Evolutionary conservation across 1,140 invertebrate genomes (phyloP).

Genomic region (Drosophila orosa): DNA sequence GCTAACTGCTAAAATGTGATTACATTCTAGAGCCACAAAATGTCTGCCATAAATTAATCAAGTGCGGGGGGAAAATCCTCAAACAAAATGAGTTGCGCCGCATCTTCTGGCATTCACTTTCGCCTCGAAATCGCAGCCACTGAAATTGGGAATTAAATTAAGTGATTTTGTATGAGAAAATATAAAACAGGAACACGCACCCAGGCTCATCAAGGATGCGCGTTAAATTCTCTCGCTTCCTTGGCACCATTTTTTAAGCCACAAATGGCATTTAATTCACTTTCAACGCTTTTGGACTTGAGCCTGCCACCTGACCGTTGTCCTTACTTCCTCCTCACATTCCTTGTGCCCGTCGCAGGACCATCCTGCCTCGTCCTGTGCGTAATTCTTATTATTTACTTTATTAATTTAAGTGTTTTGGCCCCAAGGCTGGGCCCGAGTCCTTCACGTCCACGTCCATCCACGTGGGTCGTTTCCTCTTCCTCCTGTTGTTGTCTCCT

Average conservation of each 20-base stretch:
- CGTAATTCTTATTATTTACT: slow-evolving; percentile 81
- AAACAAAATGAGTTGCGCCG: slow-evolving; percentile 14
- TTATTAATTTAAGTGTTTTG: slow-evolving; percentile 83
- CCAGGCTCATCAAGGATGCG: slow-evolving; percentile 20
- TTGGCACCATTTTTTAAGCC: slow-evolving; percentile 58
- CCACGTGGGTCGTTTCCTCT: not conserved
- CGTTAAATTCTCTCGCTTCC: slow-evolving; percentile 29
- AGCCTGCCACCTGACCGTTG: slow-evolving; percentile 43
- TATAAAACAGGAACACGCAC: slow-evolving; percentile 6
- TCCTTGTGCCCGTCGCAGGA: not conserved
- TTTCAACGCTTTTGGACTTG: slow-evolving; percentile 57
- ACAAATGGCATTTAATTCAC: slow-evolving; percentile 80
- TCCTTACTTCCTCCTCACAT: slow-evolving; percentile 1
- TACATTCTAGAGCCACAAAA: slow-evolving; percentile 52
- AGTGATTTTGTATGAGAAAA: slow-evolving; percentile 6
- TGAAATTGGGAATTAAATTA: not conserved
- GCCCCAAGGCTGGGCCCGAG: slow-evolving; percentile 43
- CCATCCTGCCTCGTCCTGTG: slow-evolving; percentile 23
- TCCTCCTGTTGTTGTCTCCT: not conserved
- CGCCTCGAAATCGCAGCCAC: slow-evolving; percentile 1
- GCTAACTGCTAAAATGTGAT: slow-evolving; percentile 74
- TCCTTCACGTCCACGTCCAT: slow-evolving; percentile 21
- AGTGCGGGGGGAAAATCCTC: slow-evolving; percentile 35
- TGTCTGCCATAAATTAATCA: slow-evolving; percentile 76
- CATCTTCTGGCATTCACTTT: slow-evolving; percentile 25